Conservation (phyloP, 2,113 vertebrate species). For the Numida meleagris region DNA sequence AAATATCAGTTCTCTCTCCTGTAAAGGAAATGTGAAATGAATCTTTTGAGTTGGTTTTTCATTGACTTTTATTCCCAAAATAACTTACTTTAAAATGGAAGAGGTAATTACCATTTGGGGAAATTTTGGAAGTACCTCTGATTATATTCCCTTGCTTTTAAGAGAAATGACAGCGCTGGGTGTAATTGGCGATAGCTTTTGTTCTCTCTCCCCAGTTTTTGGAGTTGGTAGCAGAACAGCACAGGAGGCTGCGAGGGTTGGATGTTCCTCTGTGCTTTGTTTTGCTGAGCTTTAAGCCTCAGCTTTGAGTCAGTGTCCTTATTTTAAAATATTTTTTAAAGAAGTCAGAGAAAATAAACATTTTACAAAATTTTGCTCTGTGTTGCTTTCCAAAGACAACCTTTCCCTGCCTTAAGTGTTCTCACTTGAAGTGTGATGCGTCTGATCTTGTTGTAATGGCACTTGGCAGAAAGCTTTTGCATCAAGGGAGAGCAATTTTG, state of each 20-base stretch:
- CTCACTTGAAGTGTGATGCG: not conserved
- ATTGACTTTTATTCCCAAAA: slow-evolving; percentile 40
- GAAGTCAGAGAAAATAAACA: not conserved
- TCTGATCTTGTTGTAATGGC: not conserved
- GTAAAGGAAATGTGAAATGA: slow-evolving; percentile 25
- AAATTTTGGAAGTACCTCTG: not conserved
- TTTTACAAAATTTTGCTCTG: slow-evolving; percentile 9
- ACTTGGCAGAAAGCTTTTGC: not conserved
- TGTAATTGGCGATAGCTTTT: not conserved
- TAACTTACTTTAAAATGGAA: not conserved
- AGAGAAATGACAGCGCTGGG: not conserved
- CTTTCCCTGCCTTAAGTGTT: not conserved
- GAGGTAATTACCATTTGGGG: not conserved
- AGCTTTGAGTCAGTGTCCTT: not conserved
- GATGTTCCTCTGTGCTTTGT: not conserved
- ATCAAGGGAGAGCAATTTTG: not conserved
- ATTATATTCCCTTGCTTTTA: not conserved
- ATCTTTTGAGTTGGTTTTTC: slow-evolving; percentile 27
- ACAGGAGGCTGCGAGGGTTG: not conserved
- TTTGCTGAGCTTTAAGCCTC: not conserved
- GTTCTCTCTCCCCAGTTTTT: not conserved
- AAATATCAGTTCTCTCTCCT: slow-evolving; percentile 24
- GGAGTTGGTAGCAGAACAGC: not conserved
- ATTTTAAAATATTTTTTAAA: not conserved
- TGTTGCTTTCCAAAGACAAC: not conserved